phyloP scores from a whole-genome alignment of 2,113 vertebrate species.

The Lichenostomus cassidix region DNA sequence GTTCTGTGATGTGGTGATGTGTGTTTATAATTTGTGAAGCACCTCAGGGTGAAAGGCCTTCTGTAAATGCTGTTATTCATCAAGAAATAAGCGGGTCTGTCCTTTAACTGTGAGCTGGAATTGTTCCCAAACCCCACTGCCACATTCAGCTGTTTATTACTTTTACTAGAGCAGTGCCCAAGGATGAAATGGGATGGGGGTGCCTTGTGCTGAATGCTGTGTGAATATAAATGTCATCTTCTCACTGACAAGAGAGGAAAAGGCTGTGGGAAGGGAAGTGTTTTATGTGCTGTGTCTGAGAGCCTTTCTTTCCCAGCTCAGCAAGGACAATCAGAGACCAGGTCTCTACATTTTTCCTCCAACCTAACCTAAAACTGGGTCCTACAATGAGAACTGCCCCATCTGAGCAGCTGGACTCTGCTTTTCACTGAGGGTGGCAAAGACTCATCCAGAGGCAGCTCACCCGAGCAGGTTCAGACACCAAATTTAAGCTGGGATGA shows the following conservation, averaged over 20 bases:
- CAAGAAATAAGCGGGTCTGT: not conserved
- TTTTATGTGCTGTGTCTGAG: not conserved
- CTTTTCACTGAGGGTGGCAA: not conserved
- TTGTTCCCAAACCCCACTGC: not conserved
- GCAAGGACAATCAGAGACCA: not conserved
- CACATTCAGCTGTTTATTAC: constrained; percentile 6
- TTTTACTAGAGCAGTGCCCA: not conserved
- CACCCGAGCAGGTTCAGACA: not conserved
- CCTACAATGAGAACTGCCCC: not conserved
- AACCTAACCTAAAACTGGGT: not conserved
- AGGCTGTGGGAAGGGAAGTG: constrained; percentile 44
- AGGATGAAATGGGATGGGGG: not conserved
- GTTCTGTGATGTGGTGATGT: not conserved
- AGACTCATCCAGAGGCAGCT: not conserved
- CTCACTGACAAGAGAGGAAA: not conserved
- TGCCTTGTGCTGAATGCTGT: not conserved
- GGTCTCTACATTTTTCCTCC: not conserved
- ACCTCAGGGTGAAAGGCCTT: constrained; percentile 31
- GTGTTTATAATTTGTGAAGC: constrained; percentile 32
- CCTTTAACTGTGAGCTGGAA: constrained; percentile 1
- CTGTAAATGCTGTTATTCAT: constrained; percentile 32
- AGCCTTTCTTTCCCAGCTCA: constrained; percentile 20
- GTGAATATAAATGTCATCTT: not conserved
- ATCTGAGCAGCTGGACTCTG: not conserved
- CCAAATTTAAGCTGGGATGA: not conserved